Base-by-base conservation (phyloP, 1,140 invertebrate species). In the Drosophila rhopaloa region DNA sequence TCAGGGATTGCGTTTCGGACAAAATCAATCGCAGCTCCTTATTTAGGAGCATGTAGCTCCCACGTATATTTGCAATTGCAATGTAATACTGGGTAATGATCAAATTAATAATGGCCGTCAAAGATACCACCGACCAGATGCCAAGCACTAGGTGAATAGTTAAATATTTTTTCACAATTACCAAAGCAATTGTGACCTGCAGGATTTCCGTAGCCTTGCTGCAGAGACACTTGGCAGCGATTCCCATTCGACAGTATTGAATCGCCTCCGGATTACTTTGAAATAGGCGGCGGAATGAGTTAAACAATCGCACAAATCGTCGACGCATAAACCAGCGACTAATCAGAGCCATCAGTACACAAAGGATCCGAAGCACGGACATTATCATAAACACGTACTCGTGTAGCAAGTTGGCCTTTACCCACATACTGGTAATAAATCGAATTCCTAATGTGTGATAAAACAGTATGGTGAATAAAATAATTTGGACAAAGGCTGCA, bases 81-180 rank as follows among this genome's bases (percentile, higher is more conserved):
- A 85, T 74, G n/a, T 43, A 85, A 19, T 59, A 74, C 11, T 85
- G 81, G 2, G 59, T 19, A 0, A 81, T 59, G 0, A 85, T 44
- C 0, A 81, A 11, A 53, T 81, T 81, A 0, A 68, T 46, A 1
- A 80, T 43, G 16, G 55, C 47, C 1, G 63, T 61, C 10, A 61
- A 4, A 2, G 44, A 24, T 7, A 40, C 3, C 1, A 72, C 0
- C 0, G 9, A 13, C 13, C 14, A 59, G 1, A 66, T n/a, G 5
- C 24, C n/a, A 10, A 80, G 2, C 0, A 10, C 7, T 16, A 75
- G 5, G 0, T 9, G n/a, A 0, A 14, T 32, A 0, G 50, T 53
- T 1, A 43, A 4, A 5, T 47, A 7, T 1, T 44, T 24, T 40
- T 14, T 14, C n/a, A 67, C 0, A 11, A 48, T 5, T 9, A 32